These are phyloP conservation scores for Probaryconus sp. DNA, from an alignment of 1,140 invertebrate genomes.

Conservation along the genomic window DNA sequence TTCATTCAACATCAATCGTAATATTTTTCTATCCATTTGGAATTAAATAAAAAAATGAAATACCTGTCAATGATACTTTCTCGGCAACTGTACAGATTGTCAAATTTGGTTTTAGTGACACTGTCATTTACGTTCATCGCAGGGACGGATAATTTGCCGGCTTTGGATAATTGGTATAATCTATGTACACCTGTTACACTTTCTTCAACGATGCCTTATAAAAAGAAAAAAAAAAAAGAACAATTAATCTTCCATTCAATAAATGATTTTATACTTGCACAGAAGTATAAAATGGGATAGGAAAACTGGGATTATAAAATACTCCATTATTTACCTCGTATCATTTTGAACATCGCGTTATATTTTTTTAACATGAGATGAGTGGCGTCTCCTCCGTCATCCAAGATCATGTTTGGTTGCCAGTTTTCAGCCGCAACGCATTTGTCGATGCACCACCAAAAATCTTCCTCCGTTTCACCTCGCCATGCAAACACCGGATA, in stretches of 20 bases:
- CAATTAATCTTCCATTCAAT: too few species aligned
- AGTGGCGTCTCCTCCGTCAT: slow-evolving; percentile 98
- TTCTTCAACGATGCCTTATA: slow-evolving; percentile 96
- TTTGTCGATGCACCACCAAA: slow-evolving; percentile 99
- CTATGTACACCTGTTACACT: slow-evolving; percentile 98
- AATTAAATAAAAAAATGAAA: slow-evolving; percentile 65
- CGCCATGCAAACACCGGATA: slow-evolving; percentile 96
- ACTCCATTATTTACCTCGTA: slow-evolving; percentile 89
- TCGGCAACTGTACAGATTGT: slow-evolving; percentile 95
- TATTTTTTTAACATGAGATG: slow-evolving; percentile 98
- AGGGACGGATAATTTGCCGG: slow-evolving; percentile 95
- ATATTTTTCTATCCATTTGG: too few species aligned
- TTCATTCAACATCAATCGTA: too few species aligned
- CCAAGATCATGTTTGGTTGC: slow-evolving; percentile 99
- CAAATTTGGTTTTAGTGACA: slow-evolving; percentile 99
- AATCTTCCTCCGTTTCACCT: slow-evolving; percentile 97
- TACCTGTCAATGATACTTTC: slow-evolving; percentile 93
- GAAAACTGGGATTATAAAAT: too few species aligned
- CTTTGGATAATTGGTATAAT: slow-evolving; percentile 96
- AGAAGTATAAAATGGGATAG: neutral
- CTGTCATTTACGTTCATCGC: slow-evolving; percentile 99
- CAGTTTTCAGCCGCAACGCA: slow-evolving; percentile 94
- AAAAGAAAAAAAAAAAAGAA: slow-evolving; percentile 13
- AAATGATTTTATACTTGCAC: too few species aligned
- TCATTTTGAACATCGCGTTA: slow-evolving; percentile 95